Conservation (phyloP, 2,113 vertebrate species). For the Hippolais icterina region DNA sequence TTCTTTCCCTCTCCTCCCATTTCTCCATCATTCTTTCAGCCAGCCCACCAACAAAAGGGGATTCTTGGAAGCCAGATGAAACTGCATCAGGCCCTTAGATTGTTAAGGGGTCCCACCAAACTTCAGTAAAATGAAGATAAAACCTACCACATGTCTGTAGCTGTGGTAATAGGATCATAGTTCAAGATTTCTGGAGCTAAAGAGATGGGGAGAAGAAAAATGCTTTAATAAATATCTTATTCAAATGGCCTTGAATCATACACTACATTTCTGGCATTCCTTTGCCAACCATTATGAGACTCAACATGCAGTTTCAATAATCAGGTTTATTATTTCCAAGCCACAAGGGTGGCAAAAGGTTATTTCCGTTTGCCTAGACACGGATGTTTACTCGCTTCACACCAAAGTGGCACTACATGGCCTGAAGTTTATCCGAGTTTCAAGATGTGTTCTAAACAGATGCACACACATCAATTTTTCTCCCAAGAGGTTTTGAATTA, state of each 20-base stretch:
- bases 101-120: background rate
- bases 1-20: background rate
- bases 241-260: background rate
- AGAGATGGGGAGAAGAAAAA: background rate
- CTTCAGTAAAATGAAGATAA: background rate
- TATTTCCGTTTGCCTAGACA: background rate
- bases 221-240: background rate
- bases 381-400: background rate
- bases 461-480: background rate
- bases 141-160: constrained; percentile 95
- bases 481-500: background rate
- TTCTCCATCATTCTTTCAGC: background rate
- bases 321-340: background rate
- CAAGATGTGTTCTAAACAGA: background rate
- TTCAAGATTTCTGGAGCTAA: constrained; percentile 95
- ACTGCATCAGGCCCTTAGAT: background rate
- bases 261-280: background rate
- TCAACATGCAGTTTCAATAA: background rate
- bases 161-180: constrained; percentile 97
- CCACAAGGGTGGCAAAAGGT: background rate
- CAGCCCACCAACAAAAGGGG: background rate
- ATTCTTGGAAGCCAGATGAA: background rate
- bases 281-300: background rate
- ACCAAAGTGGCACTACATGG: background rate
- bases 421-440: background rate